phyloP scores from a whole-genome alignment of 2,113 vertebrate species.

The Arizona elegans region DNA sequence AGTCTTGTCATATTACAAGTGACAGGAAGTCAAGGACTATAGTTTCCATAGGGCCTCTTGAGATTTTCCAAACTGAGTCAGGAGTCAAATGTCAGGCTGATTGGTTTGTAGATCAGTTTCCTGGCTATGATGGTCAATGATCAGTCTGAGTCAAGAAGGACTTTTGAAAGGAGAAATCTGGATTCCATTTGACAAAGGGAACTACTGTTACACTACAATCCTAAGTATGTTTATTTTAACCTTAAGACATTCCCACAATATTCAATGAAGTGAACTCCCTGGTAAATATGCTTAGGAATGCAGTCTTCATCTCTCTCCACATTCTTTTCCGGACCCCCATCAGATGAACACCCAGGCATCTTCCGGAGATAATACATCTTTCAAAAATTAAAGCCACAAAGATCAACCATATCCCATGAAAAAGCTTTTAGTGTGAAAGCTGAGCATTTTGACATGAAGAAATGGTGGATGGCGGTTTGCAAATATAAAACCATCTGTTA shows the following conservation, averaged over 20 bases:
- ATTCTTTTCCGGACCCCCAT: not conserved
- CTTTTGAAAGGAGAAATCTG: not conserved
- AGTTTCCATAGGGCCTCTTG: not conserved
- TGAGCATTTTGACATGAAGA: not conserved
- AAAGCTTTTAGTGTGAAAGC: not conserved
- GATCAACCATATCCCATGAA: not conserved
- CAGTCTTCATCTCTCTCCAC: not conserved
- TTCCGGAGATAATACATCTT: not conserved
- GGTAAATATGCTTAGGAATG: not conserved
- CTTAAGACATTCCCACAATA: not conserved
- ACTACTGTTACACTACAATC: not conserved
- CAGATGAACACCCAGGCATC: not conserved
- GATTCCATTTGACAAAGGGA: not conserved
- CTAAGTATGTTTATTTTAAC: not conserved
- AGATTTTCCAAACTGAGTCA: not conserved
- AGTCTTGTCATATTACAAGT: not conserved
- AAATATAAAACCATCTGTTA: not conserved
- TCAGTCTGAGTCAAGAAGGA: not conserved
- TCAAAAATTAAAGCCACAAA: not conserved
- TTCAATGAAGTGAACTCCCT: not conserved
- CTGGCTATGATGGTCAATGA: not conserved
- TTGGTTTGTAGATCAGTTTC: not conserved
- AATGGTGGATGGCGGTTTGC: not conserved
- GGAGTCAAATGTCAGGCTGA: not conserved
- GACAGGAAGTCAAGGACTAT: not conserved